Evolutionary conservation across 2,888 invertebrate species (phyloP).

Genomic region (Harpagoxenus sublaevis): DNA sequence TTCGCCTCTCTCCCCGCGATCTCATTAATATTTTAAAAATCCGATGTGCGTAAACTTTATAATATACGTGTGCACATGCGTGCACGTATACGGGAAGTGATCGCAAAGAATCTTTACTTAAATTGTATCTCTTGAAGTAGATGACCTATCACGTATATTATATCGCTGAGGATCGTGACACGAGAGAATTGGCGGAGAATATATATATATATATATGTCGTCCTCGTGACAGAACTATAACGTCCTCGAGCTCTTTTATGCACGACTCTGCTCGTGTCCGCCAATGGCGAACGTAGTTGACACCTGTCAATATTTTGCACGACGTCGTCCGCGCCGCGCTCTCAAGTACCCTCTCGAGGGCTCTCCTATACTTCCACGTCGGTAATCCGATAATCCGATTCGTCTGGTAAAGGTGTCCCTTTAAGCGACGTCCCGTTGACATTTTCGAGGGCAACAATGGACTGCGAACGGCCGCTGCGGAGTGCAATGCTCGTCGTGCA

Average conservation of each 20-base stretch:
- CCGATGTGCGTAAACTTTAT: background rate
- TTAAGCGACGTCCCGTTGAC: constrained; percentile 82
- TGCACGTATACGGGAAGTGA: no score
- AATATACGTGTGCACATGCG: background rate
- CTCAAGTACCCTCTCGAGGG: constrained; percentile 54
- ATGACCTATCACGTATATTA: background rate
- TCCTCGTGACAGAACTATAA: constrained; percentile 5
- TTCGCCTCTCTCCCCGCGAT: background rate
- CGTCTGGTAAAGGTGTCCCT: constrained; percentile 78
- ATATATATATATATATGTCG: background rate
- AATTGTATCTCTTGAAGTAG: background rate
- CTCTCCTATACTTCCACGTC: constrained; percentile 76
- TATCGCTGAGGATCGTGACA: constrained; percentile 1
- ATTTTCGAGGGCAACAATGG: constrained; percentile 83
- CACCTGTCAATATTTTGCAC: constrained; percentile 61
- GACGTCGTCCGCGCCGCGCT: constrained; percentile 28
- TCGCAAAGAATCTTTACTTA: background rate
- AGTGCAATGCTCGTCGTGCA: constrained; percentile 66
- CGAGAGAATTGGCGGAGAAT: constrained; percentile 1
- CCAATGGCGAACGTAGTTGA: constrained; percentile 30
- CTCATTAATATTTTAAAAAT: constrained; percentile 10
- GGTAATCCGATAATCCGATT: constrained; percentile 85
- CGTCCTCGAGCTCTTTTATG: constrained; percentile 28
- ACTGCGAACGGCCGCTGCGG: constrained; percentile 70
- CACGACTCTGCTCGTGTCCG: constrained; percentile 16